A percentile compares a stretch with the other conserved stretches of the same genome.
Evolutionary conservation across 2,113 vertebrate genomes (phyloP).

Genomic region (Boleophthalmus pectinirostris): DNA sequence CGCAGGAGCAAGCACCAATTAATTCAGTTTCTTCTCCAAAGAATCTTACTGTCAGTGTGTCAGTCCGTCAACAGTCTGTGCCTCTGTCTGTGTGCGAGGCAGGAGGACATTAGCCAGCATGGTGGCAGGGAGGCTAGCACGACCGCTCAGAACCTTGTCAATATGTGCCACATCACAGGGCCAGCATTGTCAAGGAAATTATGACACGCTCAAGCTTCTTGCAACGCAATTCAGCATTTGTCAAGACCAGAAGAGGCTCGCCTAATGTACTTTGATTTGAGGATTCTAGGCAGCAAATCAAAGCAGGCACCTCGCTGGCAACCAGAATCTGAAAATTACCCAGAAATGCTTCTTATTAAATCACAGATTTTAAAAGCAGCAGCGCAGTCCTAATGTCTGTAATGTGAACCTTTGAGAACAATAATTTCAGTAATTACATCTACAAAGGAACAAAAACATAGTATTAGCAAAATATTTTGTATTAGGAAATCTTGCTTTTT

Average conservation of each 20-base stretch:
- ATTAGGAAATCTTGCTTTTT: neutral
- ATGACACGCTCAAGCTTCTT: conserved; percentile 6
- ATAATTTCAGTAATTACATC: neutral
- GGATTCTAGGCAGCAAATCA: neutral
- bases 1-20: conserved; percentile 64
- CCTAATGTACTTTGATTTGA: conserved; percentile 4
- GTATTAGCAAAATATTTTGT: too few relatives aligned
- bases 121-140: conserved; percentile 42
- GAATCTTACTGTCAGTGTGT: conserved; percentile 53
- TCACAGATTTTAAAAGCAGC: neutral
- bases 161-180: conserved; percentile 12
- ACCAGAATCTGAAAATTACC: conserved; percentile 1
- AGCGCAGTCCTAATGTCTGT: neutral
- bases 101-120: conserved; percentile 50
- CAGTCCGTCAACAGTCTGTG: conserved; percentile 47
- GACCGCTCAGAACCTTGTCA: conserved; percentile 21
- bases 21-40: conserved; percentile 68
- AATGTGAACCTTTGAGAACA: neutral
- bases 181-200: conserved; percentile 13
- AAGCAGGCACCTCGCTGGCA: conserved; percentile 2
- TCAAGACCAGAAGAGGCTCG: conserved; percentile 10
- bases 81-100: conserved; percentile 47
- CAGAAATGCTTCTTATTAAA: neutral
- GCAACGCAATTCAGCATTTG: neutral
- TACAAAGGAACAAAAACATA: neutral